Evolutionary conservation across 2,888 invertebrate genomes (phyloP).

Genomic region (Caenorhabditis sinica): DNA sequence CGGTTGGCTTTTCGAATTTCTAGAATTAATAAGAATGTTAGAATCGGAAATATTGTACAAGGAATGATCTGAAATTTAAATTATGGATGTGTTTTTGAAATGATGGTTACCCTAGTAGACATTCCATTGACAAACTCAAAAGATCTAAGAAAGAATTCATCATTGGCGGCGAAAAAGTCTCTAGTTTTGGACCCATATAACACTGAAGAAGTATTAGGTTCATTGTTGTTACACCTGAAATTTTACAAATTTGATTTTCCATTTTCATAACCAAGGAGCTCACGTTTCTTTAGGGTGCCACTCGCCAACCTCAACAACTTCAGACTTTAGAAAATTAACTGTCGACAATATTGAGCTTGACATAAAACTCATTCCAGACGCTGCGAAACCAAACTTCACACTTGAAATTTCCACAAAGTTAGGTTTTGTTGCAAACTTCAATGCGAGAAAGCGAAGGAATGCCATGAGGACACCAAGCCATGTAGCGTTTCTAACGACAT

Average conservation of each 20-base stretch:
- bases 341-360: not conserved
- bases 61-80: conserved; percentile 22
- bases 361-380: not conserved
- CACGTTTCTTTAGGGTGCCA: not conserved
- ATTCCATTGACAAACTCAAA: not conserved
- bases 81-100: not conserved
- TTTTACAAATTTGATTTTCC: too few relatives aligned
- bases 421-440: not conserved
- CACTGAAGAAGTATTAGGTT: not conserved
- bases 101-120: not conserved
- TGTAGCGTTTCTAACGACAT: conserved; percentile 9
- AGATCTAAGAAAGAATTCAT: not conserved
- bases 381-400: not conserved
- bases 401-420: not conserved
- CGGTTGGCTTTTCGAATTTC: conserved; percentile 5
- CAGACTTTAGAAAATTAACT: not conserved
- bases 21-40: conserved; percentile 18
- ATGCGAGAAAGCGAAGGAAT: not conserved
- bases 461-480: conserved; percentile 40
- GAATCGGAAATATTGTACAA: conserved; percentile 14
- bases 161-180: not conserved
- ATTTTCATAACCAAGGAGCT: too few relatives aligned
- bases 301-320: not conserved
- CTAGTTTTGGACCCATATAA: too few relatives aligned
- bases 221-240: not conserved